These are phyloP conservation scores for Amphiprion ocellaris DNA, from an alignment of 2,113 vertebrate species.

Conservation along the genomic window DNA sequence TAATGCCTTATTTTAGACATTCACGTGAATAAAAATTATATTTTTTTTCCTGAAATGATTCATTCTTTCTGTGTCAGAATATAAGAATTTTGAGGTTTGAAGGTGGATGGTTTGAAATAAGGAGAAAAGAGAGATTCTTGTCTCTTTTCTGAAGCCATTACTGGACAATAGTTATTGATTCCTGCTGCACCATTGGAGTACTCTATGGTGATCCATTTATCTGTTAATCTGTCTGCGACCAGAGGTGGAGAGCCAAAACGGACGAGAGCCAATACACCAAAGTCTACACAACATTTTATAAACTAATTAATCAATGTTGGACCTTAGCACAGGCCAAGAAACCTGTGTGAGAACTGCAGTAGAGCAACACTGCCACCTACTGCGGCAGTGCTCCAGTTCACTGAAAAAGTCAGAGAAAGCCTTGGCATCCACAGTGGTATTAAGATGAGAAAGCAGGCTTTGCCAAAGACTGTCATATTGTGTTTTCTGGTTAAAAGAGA, in stretches of 20 bases:
- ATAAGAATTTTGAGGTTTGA: slow-evolving; percentile 1
- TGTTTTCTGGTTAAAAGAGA: slow-evolving; percentile 80
- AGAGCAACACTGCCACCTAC: slow-evolving; percentile 86
- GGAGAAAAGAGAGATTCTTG: slow-evolving; percentile 52
- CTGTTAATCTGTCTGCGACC: slow-evolving; percentile 79
- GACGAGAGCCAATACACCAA: slow-evolving; percentile 77
- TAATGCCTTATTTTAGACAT: slow-evolving; percentile 13
- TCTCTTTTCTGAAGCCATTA: slow-evolving; percentile 72
- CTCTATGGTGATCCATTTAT: slow-evolving; percentile 80
- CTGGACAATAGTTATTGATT: slow-evolving; percentile 81
- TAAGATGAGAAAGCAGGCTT: slow-evolving; percentile 58
- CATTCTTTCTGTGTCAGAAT: slow-evolving; percentile 1
- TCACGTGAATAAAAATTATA: neutral
- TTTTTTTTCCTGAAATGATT: neutral
- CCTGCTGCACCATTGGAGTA: slow-evolving; percentile 69
- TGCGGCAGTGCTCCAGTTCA: slow-evolving; percentile 43
- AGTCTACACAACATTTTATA: slow-evolving; percentile 81
- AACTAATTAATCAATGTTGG: slow-evolving; percentile 80
- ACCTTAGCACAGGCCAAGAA: slow-evolving; percentile 44
- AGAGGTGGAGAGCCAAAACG: slow-evolving; percentile 69
- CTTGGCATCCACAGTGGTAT: slow-evolving; percentile 55
- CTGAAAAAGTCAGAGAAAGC: slow-evolving; percentile 14
- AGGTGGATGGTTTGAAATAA: slow-evolving; percentile 19
- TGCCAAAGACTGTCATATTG: slow-evolving; percentile 79
- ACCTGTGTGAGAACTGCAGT: slow-evolving; percentile 31